A percentile compares a stretch with the other conserved stretches of the same genome.
phyloP scores from a whole-genome alignment of 2,797 vertebrate species.

The Pseudochirops corinnae region DNA sequence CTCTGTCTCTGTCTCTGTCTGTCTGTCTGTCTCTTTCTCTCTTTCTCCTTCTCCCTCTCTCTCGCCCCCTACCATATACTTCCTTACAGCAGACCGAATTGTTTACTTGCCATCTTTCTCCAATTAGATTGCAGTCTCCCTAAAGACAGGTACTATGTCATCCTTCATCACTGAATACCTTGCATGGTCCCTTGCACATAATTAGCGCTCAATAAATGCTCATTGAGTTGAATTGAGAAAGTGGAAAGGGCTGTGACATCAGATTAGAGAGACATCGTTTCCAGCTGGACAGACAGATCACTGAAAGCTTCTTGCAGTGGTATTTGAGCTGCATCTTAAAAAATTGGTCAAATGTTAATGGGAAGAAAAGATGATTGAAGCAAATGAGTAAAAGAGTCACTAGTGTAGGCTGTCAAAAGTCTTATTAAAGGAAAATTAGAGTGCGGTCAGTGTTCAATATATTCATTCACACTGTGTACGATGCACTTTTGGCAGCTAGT shows the following conservation, averaged over 20 bases:
- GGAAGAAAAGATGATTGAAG: background rate
- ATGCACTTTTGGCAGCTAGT: background rate
- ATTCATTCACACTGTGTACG: conserved; percentile 28
- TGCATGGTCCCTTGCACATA: background rate
- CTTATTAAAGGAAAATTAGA: conserved; percentile 23
- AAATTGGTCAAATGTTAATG: background rate
- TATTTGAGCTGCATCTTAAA: background rate
- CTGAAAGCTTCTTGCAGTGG: background rate
- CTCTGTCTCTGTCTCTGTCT: too few relatives aligned
- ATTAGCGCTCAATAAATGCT: background rate
- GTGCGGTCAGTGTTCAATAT: background rate
- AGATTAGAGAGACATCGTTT: background rate
- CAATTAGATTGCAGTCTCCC: background rate
- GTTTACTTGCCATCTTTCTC: background rate
- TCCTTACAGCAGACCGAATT: background rate
- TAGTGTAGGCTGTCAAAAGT: conserved; percentile 22
- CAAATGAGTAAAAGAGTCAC: background rate
- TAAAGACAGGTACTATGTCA: background rate
- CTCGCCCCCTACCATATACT: background rate
- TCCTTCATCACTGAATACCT: background rate
- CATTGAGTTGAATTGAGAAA: background rate
- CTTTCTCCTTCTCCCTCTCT: background rate
- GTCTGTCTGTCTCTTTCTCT: too few relatives aligned
- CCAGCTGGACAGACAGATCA: background rate
- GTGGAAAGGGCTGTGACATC: background rate